Percentiles rank a stretch among this genome's conserved stretches.
phyloP scores from a whole-genome alignment of 2,888 invertebrate species.

The Galeruca laticollis region DNA sequence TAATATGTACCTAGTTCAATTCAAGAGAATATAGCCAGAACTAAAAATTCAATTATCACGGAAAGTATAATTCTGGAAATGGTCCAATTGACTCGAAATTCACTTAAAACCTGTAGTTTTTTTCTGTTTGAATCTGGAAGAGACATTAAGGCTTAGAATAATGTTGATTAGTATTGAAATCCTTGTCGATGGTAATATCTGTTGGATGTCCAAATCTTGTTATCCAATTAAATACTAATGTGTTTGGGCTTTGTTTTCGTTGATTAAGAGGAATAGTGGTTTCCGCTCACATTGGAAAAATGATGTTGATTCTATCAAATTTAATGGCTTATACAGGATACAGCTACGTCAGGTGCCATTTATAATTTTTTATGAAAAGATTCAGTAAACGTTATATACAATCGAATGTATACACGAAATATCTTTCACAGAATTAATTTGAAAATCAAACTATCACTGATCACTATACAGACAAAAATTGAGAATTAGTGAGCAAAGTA shows the following conservation, averaged over 20 bases:
- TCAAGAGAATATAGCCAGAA: too few species aligned
- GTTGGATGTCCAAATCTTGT: slow-evolving; percentile 17
- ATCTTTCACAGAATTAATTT: too few species aligned
- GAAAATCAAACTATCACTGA: too few species aligned
- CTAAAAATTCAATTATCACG: too few species aligned
- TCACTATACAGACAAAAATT: too few species aligned
- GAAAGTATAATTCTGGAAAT: not conserved
- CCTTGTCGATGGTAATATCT: slow-evolving; percentile 1
- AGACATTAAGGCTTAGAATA: slow-evolving; percentile 4
- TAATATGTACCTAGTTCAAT: too few species aligned
- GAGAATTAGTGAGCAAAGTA: too few species aligned
- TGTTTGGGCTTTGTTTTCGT: slow-evolving; percentile 13
- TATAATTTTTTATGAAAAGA: too few species aligned
- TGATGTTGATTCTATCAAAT: not conserved
- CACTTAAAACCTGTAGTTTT: not conserved
- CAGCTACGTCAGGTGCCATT: too few species aligned
- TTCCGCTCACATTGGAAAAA: not conserved
- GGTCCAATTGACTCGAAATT: not conserved
- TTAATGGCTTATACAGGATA: not conserved
- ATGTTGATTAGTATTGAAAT: slow-evolving; percentile 17
- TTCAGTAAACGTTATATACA: too few species aligned
- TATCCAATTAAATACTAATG: slow-evolving; percentile 19
- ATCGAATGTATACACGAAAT: too few species aligned
- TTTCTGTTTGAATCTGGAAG: not conserved
- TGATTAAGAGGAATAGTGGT: slow-evolving; percentile 12